Evolutionary conservation across 2,888 invertebrate genomes (phyloP).

Genomic region (Patella depressa): DNA sequence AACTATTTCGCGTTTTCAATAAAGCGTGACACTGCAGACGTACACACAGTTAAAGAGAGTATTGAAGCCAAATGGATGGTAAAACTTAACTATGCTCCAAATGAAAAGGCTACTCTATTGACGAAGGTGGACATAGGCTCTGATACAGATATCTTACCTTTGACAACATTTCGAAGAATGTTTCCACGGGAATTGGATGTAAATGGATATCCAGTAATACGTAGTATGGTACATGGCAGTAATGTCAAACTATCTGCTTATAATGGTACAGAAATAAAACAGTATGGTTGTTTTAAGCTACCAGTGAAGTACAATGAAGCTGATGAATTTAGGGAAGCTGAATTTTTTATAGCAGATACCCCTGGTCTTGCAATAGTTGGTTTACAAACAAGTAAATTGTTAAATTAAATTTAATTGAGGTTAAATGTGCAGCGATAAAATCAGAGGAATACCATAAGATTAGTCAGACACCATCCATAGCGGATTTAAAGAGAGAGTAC

Average conservation of each 20-base stretch:
- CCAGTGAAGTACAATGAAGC: background rate
- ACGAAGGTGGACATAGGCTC: background rate
- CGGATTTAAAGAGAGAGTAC: background rate
- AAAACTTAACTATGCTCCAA: background rate
- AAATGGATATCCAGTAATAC: background rate
- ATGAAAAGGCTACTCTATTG: background rate
- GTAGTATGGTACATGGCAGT: background rate
- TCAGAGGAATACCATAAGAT: background rate
- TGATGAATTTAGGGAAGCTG: background rate
- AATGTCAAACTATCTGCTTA: background rate
- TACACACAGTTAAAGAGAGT: no score
- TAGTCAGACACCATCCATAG: background rate
- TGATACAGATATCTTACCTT: background rate
- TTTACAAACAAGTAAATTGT: background rate
- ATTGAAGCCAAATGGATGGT: no score
- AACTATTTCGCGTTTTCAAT: no score
- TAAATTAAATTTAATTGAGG: background rate
- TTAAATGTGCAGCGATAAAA: background rate
- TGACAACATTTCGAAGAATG: slow-evolving; percentile 5
- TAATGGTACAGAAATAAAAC: background rate
- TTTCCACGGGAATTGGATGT: background rate
- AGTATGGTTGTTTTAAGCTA: background rate
- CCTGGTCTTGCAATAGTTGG: background rate
- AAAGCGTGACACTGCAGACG: no score
- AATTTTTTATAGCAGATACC: background rate